These are phyloP conservation scores for Podotricha telesiphe DNA, from an alignment of 2,888 invertebrate species.

Conservation along the genomic window DNA sequence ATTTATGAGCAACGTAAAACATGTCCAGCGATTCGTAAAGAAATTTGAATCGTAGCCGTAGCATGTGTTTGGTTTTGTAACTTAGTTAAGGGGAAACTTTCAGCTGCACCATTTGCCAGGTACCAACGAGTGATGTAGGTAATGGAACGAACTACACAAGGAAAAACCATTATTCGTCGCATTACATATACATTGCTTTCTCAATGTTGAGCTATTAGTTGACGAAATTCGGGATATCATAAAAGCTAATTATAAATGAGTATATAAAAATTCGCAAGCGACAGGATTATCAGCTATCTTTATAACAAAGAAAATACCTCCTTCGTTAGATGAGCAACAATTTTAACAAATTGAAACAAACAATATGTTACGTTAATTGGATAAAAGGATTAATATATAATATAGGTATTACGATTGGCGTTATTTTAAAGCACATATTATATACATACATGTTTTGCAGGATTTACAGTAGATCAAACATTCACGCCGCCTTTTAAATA, in stretches of 20 bases:
- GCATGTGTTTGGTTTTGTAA: conserved; percentile 57
- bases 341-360: not conserved
- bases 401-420: not conserved
- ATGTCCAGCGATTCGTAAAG: conserved; percentile 50
- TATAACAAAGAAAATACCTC: not conserved
- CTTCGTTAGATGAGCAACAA: not conserved
- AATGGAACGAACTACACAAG: conserved; percentile 38
- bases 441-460: conserved; percentile 20
- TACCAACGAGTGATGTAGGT: conserved; percentile 34
- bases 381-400: conserved; percentile 1
- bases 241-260: not conserved
- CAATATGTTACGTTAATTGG: not conserved
- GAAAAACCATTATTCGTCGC: not conserved
- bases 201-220: not conserved
- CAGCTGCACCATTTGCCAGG: conserved; percentile 42
- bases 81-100: conserved; percentile 45
- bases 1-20: conserved; percentile 59
- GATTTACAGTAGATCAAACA: conserved; percentile 36
- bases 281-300: not conserved
- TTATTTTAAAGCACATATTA: conserved; percentile 10
- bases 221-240: not conserved
- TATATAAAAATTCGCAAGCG: too few relatives aligned
- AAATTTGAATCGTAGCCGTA: conserved; percentile 51
- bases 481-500: conserved; percentile 36
- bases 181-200: conserved; percentile 2